These are phyloP conservation scores for Cylas formicarius DNA, from an alignment of 1,140 invertebrate genomes.

Conservation along the genomic window DNA sequence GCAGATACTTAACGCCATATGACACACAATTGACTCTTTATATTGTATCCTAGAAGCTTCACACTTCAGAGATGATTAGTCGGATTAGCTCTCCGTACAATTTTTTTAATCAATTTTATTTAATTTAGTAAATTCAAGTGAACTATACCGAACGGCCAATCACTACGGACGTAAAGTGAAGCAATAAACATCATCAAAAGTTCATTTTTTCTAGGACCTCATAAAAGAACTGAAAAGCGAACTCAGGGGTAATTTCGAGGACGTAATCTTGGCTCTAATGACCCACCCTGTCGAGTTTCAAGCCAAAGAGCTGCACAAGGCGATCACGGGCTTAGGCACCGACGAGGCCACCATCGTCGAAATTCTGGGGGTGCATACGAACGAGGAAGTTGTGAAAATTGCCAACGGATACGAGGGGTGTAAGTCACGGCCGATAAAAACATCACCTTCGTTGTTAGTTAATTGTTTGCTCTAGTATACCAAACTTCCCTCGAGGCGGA, in stretches of 20 bases:
- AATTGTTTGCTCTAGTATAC: conserved; percentile 53
- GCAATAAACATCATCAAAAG: too few species aligned
- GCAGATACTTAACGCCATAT: too few species aligned
- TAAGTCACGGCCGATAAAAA: conserved; percentile 49
- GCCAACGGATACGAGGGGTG: conserved; percentile 71
- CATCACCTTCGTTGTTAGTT: neutral
- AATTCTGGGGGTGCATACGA: conserved; percentile 79
- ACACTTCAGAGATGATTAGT: too few species aligned
- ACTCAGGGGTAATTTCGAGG: conserved; percentile 84
- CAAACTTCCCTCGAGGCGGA: conserved; percentile 70
- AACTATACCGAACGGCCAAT: too few species aligned
- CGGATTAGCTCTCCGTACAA: too few species aligned
- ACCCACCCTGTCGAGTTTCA: conserved; percentile 80
- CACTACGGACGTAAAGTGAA: too few species aligned
- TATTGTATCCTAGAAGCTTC: too few species aligned
- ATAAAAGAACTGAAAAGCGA: conserved; percentile 86
- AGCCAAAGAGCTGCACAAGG: conserved; percentile 80
- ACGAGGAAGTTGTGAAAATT: conserved; percentile 76
- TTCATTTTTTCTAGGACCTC: conserved; percentile 66
- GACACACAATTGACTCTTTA: too few species aligned
- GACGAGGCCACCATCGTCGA: conserved; percentile 83
- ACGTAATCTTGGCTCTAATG: conserved; percentile 80
- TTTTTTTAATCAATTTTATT: too few species aligned
- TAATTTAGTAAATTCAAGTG: too few species aligned
- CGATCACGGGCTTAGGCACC: conserved; percentile 75